A percentile compares a stretch with the other conserved stretches of the same genome.
phyloP scores from a whole-genome alignment of 1,140 invertebrate genomes.

The Himalopsyche phryganea region DNA sequence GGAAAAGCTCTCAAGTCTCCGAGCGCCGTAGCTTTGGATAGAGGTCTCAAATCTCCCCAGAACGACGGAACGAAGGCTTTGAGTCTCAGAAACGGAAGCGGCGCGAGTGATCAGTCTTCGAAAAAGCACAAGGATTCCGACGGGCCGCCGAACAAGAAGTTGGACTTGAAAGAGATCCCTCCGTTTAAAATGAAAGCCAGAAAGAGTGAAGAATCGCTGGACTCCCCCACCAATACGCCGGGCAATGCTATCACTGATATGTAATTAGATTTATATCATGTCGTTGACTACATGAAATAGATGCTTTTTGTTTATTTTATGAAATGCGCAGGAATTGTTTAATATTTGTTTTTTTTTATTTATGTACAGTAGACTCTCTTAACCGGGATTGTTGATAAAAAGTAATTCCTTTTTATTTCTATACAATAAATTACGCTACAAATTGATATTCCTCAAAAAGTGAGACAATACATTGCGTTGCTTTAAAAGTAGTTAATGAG shows the following conservation, averaged over 20 bases:
- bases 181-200: conserved; percentile 42
- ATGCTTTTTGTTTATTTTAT: background rate
- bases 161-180: conserved; percentile 51
- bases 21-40: conserved; percentile 50
- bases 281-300: background rate
- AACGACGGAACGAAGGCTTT: conserved; percentile 34
- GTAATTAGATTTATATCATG: background rate
- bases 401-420: too few species aligned
- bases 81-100: conserved; percentile 42
- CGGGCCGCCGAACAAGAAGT: conserved; percentile 46
- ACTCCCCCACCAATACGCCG: conserved; percentile 13
- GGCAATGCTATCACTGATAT: conserved; percentile 29
- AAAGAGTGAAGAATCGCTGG: conserved; percentile 28
- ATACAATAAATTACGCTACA: too few species aligned
- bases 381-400: too few species aligned
- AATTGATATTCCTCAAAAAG: too few species aligned
- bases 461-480: too few species aligned
- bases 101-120: conserved; percentile 38
- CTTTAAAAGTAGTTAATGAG: too few species aligned
- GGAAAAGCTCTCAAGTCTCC: conserved; percentile 56
- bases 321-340: too few species aligned
- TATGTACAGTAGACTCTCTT: too few species aligned
- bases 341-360: too few species aligned
- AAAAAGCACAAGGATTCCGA: conserved; percentile 46
- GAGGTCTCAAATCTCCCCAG: conserved; percentile 49